Evolutionary conservation across 1,140 invertebrate genomes (phyloP), one percentile per base, ranked within the genome.

Genomic region (Camponotus floridanus): DNA sequence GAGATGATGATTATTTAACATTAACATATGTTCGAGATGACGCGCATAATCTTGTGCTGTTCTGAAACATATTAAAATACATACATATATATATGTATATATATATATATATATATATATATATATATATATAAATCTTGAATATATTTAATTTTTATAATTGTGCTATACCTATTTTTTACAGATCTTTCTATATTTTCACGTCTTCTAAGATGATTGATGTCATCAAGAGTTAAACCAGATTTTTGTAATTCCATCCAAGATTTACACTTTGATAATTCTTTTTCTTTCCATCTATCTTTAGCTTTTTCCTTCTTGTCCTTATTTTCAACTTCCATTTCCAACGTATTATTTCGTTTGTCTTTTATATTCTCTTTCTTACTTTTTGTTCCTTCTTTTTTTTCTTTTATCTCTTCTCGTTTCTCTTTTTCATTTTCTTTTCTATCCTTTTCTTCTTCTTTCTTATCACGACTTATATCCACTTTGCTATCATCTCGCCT

Each of bases 21-120:
- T 92, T 59, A 95, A 90, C 92, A 95, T 94, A 83, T 95, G 93
- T 33, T 94, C 92, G 0, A 93, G 87, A 81, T 92, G 90, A n/a
- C 90, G 91, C 26, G 87, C 59, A 79, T 93, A 95, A 88, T 95
- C 94, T 70, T 95, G 88, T 1, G 86, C 64, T 55, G 91, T 91
- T 92, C 94, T 95, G 85, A 85, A 92, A 90, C 74, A 76, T 51
- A 70, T 71, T 21, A 83, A 88, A 2, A 62, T 48, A 80, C 62
- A 36, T 5, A 55, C 8, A 45, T 31, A 70, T 57, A 57, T 18
- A 67, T 70, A 83, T 33, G 21, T 64, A 78, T 70, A 55, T 33
- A 71, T 31, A 93, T 36, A 76, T 42, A 70, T 21, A 51, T 36
- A 81, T 51, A 68, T 39, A 92, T 36, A 36, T 55, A 73, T 13